These are phyloP conservation scores for Cataglyphis rosenhaueri DNA, from an alignment of 2,888 invertebrate genomes.

Conservation along the genomic window DNA sequence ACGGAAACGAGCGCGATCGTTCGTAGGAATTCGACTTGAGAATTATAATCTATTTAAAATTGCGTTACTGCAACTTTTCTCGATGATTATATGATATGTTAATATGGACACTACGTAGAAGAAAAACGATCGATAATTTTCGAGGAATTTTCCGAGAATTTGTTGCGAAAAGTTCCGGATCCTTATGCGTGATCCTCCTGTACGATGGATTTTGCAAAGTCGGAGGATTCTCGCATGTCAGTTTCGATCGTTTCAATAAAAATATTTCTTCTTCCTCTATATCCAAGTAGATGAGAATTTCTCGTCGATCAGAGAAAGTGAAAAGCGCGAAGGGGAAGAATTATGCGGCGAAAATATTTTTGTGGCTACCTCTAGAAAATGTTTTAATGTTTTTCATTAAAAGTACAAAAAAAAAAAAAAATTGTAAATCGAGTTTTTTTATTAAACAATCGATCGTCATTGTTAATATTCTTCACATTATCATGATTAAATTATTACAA, in stretches of 20 bases:
- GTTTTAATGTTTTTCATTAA: conserved; percentile 51
- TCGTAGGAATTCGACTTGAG: neutral
- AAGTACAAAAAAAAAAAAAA: neutral
- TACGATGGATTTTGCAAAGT: conserved; percentile 52
- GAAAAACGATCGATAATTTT: neutral
- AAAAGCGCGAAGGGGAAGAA: conserved; percentile 44
- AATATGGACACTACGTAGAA: neutral
- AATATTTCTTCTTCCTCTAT: conserved; percentile 68
- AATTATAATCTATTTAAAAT: neutral
- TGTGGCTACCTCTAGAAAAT: conserved; percentile 18
- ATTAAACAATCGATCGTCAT: neutral
- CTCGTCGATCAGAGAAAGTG: conserved; percentile 50
- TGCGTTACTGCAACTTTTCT: neutral
- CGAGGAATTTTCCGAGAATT: neutral
- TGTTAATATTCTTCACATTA: neutral
- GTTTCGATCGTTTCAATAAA: conserved; percentile 72
- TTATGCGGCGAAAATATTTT: conserved; percentile 60
- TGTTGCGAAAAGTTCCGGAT: conserved; percentile 49
- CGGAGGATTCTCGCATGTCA: conserved; percentile 68
- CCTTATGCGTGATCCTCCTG: conserved; percentile 56
- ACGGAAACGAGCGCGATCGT: neutral
- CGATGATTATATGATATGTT: neutral
- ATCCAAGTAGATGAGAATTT: conserved; percentile 56
- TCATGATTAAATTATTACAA: neutral
- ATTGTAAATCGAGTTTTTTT: neutral